Evolutionary conservation across 2,888 invertebrate species (phyloP).

Genomic region (Crossocerus cetratus): DNA sequence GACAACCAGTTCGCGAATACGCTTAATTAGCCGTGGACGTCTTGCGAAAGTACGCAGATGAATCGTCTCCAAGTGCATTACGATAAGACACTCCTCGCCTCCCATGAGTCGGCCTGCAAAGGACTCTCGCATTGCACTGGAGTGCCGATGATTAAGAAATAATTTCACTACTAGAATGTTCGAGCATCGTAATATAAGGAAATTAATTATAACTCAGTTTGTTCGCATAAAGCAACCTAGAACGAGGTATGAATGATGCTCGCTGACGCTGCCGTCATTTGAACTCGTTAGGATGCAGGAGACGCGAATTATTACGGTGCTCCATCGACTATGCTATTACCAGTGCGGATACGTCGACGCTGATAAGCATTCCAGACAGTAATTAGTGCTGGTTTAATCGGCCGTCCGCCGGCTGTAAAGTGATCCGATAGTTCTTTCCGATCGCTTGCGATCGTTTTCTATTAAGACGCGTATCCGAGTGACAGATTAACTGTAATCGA

Average conservation of each 20-base stretch:
- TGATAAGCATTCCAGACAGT: conserved; percentile 7
- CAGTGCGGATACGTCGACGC: not conserved
- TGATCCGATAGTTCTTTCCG: conserved; percentile 1
- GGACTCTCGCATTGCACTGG: too few species aligned
- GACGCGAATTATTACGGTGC: conserved; percentile 3
- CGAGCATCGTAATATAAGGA: too few species aligned
- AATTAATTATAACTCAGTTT: not conserved
- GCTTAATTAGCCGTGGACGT: conserved; percentile 8
- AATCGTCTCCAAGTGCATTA: conserved; percentile 8
- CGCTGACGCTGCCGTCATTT: not conserved
- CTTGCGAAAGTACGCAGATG: not conserved
- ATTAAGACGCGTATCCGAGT: not conserved
- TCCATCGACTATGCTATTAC: not conserved
- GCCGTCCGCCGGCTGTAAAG: not conserved
- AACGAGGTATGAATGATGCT: not conserved
- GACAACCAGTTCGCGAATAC: not conserved
- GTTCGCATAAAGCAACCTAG: not conserved
- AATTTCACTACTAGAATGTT: too few species aligned
- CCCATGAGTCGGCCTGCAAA: too few species aligned
- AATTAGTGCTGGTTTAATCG: conserved; percentile 13
- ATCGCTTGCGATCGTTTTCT: not conserved
- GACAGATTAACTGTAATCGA: conserved; percentile 1
- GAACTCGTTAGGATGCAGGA: not conserved
- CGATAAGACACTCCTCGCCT: conserved; percentile 3
- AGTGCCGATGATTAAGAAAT: too few species aligned